A percentile compares a stretch with the other conserved stretches of the same genome.
Evolutionary conservation across 2,888 invertebrate genomes (phyloP).

Genomic region (Dysmachus trigonus): DNA sequence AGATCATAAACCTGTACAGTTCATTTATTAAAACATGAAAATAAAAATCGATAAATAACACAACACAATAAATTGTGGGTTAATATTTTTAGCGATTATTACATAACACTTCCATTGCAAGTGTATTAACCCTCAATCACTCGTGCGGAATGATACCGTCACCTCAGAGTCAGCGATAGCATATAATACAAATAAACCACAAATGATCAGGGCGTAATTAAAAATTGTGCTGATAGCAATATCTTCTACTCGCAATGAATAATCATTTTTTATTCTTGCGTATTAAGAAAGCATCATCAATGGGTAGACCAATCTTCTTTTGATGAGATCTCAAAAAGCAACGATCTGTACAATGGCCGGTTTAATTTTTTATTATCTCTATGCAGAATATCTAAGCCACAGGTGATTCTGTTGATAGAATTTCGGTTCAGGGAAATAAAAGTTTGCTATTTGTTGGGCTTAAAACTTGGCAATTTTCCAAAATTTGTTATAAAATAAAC

Average conservation of each 20-base stretch:
- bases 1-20: not conserved
- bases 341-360: too few species aligned
- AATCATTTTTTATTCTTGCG: not conserved
- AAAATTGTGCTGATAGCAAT: not conserved
- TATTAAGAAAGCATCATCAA: not conserved
- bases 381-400: too few species aligned
- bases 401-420: not conserved
- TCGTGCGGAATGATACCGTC: not conserved
- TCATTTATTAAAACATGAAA: not conserved
- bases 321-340: not conserved
- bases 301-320: not conserved
- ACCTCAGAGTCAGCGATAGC: not conserved
- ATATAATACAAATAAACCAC: not conserved
- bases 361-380: too few species aligned
- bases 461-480: not conserved
- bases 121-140: not conserved
- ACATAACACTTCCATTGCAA: not conserved
- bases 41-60: not conserved
- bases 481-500: too few species aligned
- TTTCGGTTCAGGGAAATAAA: not conserved
- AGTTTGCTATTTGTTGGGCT: not conserved
- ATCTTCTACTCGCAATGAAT: not conserved
- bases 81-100: not conserved
- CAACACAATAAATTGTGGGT: not conserved
- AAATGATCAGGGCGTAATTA: not conserved